A percentile compares a stretch with the other conserved stretches of the same genome.
phyloP scores from a whole-genome alignment of 1,140 invertebrate species.

The Nymphalis io region DNA sequence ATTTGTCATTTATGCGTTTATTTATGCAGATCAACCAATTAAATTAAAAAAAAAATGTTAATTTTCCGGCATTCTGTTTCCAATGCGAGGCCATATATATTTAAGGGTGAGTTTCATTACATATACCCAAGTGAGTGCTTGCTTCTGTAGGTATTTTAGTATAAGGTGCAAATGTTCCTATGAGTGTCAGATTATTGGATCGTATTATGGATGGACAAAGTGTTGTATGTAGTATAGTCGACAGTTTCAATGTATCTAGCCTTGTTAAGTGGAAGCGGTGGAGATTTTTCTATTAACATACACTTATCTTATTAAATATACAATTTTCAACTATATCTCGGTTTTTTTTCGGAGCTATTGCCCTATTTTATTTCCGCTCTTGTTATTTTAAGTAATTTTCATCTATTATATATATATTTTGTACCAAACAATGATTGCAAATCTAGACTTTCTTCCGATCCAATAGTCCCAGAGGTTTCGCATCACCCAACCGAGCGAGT shows the following conservation, averaged over 20 bases:
- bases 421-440: no score
- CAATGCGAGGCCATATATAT: not conserved
- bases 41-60: no score
- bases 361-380: not conserved
- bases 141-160: conserved; percentile 43
- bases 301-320: conserved; percentile 72
- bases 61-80: not conserved
- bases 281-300: conserved; percentile 77
- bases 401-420: not conserved
- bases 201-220: conserved; percentile 42
- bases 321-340: conserved; percentile 55
- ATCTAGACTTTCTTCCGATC: no score
- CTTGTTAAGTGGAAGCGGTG: conserved; percentile 65
- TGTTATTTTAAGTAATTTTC: not conserved
- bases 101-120: conserved; percentile 4
- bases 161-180: conserved; percentile 80
- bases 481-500: no score
- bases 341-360: conserved; percentile 37
- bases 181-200: conserved; percentile 62
- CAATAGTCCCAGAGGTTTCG: no score
- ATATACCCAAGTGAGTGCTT: conserved; percentile 6
- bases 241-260: conserved; percentile 69
- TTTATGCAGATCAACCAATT: no score
- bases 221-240: conserved; percentile 63
- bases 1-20: no score